Conservation (phyloP, 1,140 invertebrate genomes). For the Drosophila busckii region DNA sequence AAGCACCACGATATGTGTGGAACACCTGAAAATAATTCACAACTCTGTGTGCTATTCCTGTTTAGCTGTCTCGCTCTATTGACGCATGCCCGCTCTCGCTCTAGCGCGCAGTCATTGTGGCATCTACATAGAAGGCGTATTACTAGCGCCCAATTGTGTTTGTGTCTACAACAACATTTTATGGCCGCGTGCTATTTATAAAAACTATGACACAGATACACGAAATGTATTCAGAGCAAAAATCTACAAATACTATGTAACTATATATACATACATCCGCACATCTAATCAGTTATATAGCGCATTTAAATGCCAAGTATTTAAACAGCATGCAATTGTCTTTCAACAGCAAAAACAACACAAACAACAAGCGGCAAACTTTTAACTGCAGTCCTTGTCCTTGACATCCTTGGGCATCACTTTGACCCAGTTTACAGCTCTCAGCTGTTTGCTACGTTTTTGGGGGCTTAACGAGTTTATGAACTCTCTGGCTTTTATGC, state of each 20-base stretch:
- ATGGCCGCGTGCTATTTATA: slow-evolving; percentile 72
- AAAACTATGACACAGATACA: slow-evolving; percentile 77
- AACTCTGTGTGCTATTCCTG: slow-evolving; percentile 28
- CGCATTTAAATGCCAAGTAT: too few relatives aligned
- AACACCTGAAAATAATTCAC: slow-evolving; percentile 58
- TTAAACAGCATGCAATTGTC: too few relatives aligned
- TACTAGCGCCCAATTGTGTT: slow-evolving; percentile 41
- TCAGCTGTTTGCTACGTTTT: slow-evolving; percentile 43
- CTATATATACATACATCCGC: slow-evolving; percentile 10
- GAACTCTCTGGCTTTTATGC: slow-evolving; percentile 29
- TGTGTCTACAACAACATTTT: slow-evolving; percentile 48
- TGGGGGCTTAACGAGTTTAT: slow-evolving; percentile 8
- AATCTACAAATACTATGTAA: slow-evolving; percentile 54
- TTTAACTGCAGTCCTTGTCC: slow-evolving; percentile 40
- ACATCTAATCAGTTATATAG: neutral
- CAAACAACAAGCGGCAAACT: too few relatives aligned
- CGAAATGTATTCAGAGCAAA: slow-evolving; percentile 65
- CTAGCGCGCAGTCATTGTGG: too few relatives aligned
- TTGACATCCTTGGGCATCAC: slow-evolving; percentile 44
- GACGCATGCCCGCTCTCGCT: slow-evolving; percentile 2
- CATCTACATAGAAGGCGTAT: slow-evolving; percentile 67
- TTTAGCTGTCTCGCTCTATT: slow-evolving; percentile 16
- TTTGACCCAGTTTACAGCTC: slow-evolving; percentile 51
- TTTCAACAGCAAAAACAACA: too few relatives aligned
- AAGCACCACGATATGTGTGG: slow-evolving; percentile 25